Evolutionary conservation across 2,113 vertebrate genomes (phyloP).

Genomic region (Dipodomys merriami): DNA sequence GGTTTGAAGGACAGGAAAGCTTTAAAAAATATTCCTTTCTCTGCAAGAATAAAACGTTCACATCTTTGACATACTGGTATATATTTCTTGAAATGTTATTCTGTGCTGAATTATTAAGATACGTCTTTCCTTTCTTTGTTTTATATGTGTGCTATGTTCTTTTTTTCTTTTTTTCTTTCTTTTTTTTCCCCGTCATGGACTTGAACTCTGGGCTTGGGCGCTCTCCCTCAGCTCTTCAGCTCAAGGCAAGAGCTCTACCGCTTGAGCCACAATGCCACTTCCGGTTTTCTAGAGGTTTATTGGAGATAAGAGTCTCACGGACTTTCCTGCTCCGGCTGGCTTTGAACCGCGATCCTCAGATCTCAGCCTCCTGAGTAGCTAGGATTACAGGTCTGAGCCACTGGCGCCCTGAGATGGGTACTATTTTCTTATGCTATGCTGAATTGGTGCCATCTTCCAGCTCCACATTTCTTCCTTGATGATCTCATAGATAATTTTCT

Average conservation of each 20-base stretch:
- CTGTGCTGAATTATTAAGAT: neutral
- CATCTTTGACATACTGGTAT: neutral
- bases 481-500: neutral
- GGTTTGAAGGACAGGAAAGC: accelerated
- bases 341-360: no score
- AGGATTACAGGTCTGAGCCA: no score
- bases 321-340: no score
- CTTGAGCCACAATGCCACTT: no score
- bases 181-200: no score
- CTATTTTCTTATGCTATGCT: neutral
- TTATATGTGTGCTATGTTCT: neutral
- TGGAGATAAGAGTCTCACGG: no score
- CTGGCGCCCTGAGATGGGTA: neutral
- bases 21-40: neutral
- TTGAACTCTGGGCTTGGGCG: no score
- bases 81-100: neutral
- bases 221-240: no score
- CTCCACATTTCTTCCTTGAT: neutral
- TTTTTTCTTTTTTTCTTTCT: no score
- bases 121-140: neutral
- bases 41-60: neutral
- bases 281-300: no score
- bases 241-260: no score
- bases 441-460: accelerated
- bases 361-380: no score